These are phyloP conservation scores for Drosophila prosaltans DNA, from an alignment of 1,140 invertebrate genomes.

Conservation along the genomic window DNA sequence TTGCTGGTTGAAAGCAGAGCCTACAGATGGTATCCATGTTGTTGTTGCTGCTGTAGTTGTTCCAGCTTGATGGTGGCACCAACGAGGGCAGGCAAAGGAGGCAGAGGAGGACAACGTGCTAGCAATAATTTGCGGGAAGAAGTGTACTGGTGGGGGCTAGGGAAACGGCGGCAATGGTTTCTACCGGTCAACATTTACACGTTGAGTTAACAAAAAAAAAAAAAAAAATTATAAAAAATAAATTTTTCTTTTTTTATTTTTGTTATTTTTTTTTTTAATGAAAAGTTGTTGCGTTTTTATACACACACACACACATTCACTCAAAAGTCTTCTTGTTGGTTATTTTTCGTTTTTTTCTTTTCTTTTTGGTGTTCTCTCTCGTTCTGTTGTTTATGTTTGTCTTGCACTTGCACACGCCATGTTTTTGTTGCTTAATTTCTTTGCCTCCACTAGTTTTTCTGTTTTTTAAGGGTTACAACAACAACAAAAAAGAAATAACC, in stretches of 20 bases:
- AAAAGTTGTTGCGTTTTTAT: constrained; percentile 22
- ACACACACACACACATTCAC: constrained; percentile 29
- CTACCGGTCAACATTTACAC: constrained; percentile 65
- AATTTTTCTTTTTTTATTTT: constrained; percentile 8
- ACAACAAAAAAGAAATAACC: constrained; percentile 43
- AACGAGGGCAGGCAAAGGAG: constrained; percentile 31
- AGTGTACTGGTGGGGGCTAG: background rate
- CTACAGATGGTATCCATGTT: constrained; percentile 83
- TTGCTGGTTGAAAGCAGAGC: constrained; percentile 82
- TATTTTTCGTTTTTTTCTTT: constrained; percentile 47
- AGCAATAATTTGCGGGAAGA: constrained; percentile 38
- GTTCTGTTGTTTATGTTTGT: constrained; percentile 73
- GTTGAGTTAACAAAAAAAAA: constrained; percentile 5
- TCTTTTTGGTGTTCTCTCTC: constrained; percentile 36
- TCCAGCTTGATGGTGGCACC: constrained; percentile 46
- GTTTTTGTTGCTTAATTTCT: constrained; percentile 75
- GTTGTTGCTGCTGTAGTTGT: constrained; percentile 31
- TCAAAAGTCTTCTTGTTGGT: constrained; percentile 41
- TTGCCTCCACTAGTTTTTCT: constrained; percentile 45
- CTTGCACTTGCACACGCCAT: constrained; percentile 69
- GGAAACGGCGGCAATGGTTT: constrained; percentile 39
- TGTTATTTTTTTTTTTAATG: constrained; percentile 41
- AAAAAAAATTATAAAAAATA: constrained; percentile 22
- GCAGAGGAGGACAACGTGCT: constrained; percentile 64
- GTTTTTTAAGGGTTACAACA: constrained; percentile 61